Evolutionary conservation across 2,113 vertebrate species (phyloP).

Genomic region (Corythaeola cristata): DNA sequence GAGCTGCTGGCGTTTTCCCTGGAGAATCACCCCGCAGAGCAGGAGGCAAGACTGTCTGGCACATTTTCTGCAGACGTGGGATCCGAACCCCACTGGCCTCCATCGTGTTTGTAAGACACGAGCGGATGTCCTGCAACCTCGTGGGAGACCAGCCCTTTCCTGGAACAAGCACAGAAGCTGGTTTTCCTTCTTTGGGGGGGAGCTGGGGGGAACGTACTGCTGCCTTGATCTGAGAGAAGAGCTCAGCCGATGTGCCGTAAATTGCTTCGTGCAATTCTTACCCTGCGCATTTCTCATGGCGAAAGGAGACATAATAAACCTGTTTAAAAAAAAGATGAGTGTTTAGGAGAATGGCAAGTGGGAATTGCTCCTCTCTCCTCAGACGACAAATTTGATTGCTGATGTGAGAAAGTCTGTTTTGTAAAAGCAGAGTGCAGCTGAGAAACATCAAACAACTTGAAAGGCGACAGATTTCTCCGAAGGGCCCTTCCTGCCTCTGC

Average conservation of each 20-base stretch:
- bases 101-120: rapidly evolving
- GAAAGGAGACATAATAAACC: neutral
- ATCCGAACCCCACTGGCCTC: neutral
- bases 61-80: neutral
- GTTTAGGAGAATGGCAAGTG: neutral
- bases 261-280: neutral
- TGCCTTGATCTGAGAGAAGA: neutral
- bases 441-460: neutral
- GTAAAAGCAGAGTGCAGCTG: neutral
- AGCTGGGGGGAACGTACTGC: rapidly evolving
- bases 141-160: neutral
- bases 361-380: slow-evolving; percentile 18
- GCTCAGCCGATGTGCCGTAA: neutral
- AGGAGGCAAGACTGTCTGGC: neutral
- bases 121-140: rapidly evolving
- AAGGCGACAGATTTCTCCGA: neutral
- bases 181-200: neutral
- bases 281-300: neutral
- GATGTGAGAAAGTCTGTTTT: neutral
- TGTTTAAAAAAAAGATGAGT: neutral
- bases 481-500: neutral
- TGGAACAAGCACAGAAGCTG: rapidly evolving
- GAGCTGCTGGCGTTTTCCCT: neutral
- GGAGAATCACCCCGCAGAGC: neutral
- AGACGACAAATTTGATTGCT: neutral